Base-by-base conservation (phyloP, 2,113 vertebrate species). In the Taxidea taxus region DNA sequence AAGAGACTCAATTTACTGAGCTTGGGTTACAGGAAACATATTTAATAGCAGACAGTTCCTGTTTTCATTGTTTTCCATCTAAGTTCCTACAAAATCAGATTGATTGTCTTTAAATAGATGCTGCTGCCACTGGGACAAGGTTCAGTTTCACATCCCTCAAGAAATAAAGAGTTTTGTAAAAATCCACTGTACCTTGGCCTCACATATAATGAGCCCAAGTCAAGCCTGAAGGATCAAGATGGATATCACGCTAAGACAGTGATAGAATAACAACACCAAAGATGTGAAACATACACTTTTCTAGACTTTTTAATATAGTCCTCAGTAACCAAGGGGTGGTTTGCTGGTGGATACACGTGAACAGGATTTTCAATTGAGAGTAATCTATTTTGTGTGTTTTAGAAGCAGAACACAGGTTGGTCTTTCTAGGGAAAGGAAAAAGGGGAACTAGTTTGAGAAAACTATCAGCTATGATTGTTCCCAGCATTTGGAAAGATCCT, bases 1-100 rank as follows among this genome's bases (percentile, higher is more conserved):
- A 58, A 64, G 93, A 90, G 95, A 93, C 75, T 93, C 91, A 89
- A 93, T 93, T 96, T 91, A 97, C 86, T 58, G 34, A 93, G 96
- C 91, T 97, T 94, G 80, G 90, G 94, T 97, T 97, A 97, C 96
- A 97, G 98, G 95, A 98, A 97, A 84, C 94, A 92, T 93, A 97
- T 95, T 97, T 98, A 95, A 96, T 91, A 94, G 86, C 95, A 93
- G 97, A 96, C 87, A 93, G 96, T 97, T 98, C 96, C 95, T 97
- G 97, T 96, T 98, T 97, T 97, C 95, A 95, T 97, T 97, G 90
- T 97, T 98, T 97, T 87, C 90, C 87, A 60, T 94, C 94, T 95
- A 97, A 95, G 93, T 94, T 95, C 80, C 83, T 89, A 58, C 91
- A 95, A 96, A 98, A 97, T 97, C 96, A 96, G 95, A 98, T 95